Evolutionary conservation across 1,140 invertebrate genomes (phyloP).

Genomic region (Colletes latitarsis): DNA sequence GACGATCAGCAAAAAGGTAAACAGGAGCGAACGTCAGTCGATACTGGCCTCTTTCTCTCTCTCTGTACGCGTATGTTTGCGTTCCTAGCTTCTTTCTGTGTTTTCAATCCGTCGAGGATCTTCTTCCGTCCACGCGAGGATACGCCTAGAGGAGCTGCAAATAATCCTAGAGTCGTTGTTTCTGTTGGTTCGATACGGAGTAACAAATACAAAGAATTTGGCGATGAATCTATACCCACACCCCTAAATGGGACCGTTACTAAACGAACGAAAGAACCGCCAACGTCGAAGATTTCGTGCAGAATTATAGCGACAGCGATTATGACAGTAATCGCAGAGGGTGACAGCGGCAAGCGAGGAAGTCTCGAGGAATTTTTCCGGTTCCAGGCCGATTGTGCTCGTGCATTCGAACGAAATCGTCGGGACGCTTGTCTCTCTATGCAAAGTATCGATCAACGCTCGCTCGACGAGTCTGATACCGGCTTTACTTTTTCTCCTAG

Average conservation of each 20-base stretch:
- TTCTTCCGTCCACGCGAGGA: too few relatives aligned
- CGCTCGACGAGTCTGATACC: constrained; percentile 15
- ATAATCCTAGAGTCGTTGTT: too few relatives aligned
- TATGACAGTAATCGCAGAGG: neutral
- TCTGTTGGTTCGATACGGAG: too few relatives aligned
- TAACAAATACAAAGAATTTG: too few relatives aligned
- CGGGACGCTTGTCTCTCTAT: constrained; percentile 14
- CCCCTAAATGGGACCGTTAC: too few relatives aligned
- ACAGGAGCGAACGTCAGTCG: neutral
- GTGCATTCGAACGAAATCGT: constrained; percentile 13
- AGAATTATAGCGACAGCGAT: neutral
- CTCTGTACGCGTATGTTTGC: neutral
- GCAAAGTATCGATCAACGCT: constrained; percentile 36
- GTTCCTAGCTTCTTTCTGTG: neutral
- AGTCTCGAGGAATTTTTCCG: too few relatives aligned
- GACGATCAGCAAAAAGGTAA: constrained; percentile 22
- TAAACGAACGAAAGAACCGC: too few relatives aligned
- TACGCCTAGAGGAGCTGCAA: too few relatives aligned
- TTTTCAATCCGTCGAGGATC: neutral
- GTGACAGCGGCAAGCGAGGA: neutral
- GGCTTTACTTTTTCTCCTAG: constrained; percentile 11
- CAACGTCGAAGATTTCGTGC: too few relatives aligned
- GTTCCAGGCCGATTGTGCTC: neutral
- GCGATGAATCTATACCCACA: too few relatives aligned
- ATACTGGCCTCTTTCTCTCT: neutral